A percentile compares a stretch with the other conserved stretches of the same genome.
Evolutionary conservation across 2,888 invertebrate species (phyloP).

Genomic region (Adela reaumurella): DNA sequence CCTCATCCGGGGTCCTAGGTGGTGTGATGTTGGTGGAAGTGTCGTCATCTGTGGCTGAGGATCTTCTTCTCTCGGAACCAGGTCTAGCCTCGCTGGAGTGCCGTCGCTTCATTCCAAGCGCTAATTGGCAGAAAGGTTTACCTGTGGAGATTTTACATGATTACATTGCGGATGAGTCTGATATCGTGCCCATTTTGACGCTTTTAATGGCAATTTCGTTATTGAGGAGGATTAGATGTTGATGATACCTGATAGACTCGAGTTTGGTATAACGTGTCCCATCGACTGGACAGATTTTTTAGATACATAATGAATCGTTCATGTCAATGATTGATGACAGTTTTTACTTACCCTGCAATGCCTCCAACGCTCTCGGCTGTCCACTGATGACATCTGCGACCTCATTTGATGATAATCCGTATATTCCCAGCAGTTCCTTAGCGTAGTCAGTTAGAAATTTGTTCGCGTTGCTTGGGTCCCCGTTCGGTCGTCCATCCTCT

Average conservation of each 20-base stretch:
- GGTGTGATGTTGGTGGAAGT: constrained; percentile 48
- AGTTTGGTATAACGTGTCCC: too few species aligned
- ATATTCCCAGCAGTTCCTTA: constrained; percentile 71
- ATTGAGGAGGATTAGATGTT: too few species aligned
- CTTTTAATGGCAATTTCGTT: too few species aligned
- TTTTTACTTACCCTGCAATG: constrained; percentile 62
- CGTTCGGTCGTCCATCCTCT: constrained; percentile 33
- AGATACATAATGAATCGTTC: too few species aligned
- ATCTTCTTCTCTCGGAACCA: constrained; percentile 21
- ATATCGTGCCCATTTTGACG: too few species aligned
- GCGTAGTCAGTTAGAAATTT: constrained; percentile 72
- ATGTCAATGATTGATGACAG: constrained; percentile 1
- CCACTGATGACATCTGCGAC: constrained; percentile 67
- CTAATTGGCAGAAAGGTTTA: constrained; percentile 44
- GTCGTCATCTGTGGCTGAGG: constrained; percentile 49
- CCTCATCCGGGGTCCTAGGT: constrained; percentile 50
- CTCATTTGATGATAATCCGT: constrained; percentile 68
- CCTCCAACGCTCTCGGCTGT: constrained; percentile 64
- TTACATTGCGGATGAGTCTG: too few species aligned
- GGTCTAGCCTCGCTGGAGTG: constrained; percentile 21
- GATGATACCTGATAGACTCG: too few species aligned
- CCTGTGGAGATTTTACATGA: too few species aligned
- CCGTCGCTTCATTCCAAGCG: constrained; percentile 38
- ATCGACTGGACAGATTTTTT: too few species aligned
- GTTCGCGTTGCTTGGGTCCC: constrained; percentile 45